Conservation (phyloP, 2,113 vertebrate species). For the Menidia beryllina region DNA sequence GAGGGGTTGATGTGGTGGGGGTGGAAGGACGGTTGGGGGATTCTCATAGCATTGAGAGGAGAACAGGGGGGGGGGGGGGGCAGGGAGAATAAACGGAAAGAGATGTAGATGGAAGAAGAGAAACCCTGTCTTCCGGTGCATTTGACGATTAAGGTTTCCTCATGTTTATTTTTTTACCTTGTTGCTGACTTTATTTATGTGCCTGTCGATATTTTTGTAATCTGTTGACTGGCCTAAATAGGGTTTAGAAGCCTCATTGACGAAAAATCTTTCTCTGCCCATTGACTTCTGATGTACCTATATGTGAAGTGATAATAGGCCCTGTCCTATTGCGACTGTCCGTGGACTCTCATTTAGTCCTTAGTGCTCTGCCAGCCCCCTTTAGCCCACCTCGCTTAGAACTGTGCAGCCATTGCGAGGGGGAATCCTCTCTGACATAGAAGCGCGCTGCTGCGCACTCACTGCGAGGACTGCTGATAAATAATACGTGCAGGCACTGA, state of each 20-base stretch:
- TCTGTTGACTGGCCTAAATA: background rate
- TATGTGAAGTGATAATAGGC: constrained; percentile 3
- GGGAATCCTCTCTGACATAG: constrained; percentile 80
- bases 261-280: no score
- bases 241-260: background rate
- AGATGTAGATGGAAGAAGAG: constrained; percentile 56
- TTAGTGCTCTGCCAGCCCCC: constrained; percentile 20
- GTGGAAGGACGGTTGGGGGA: constrained; percentile 63
- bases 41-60: constrained; percentile 54
- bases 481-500: constrained; percentile 61
- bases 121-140: constrained; percentile 60
- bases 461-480: constrained; percentile 51
- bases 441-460: constrained; percentile 47
- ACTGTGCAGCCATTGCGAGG: constrained; percentile 66
- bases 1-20: constrained; percentile 51
- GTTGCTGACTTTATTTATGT: constrained; percentile 1
- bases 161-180: constrained; percentile 20
- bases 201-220: background rate
- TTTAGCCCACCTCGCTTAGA: constrained; percentile 37
- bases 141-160: constrained; percentile 29
- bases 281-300: background rate
- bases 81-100: constrained; percentile 34
- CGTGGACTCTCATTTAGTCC: constrained; percentile 17
- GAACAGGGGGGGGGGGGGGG: constrained; percentile 33
- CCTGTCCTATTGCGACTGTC: background rate